A percentile compares a stretch with the other conserved stretches of the same genome.
Evolutionary conservation across 2,113 vertebrate genomes (phyloP).

Genomic region (Pollachius pollachius): DNA sequence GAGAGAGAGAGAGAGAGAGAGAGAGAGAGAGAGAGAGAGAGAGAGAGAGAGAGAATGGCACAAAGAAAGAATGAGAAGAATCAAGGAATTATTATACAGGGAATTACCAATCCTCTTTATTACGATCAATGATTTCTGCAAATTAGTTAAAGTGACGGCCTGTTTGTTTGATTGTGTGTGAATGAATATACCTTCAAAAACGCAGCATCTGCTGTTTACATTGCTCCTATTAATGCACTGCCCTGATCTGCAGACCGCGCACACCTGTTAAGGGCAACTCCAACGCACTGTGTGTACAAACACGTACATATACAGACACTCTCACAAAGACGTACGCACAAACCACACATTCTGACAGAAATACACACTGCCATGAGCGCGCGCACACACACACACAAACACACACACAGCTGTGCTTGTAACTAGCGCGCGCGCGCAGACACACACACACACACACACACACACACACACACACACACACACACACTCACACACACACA

Average conservation of each 20-base stretch:
- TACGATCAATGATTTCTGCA: constrained; percentile 61
- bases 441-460: constrained; percentile 6
- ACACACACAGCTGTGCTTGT: not conserved
- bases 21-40: too few species aligned
- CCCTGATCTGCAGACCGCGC: constrained; percentile 32
- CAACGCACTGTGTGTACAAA: constrained; percentile 3
- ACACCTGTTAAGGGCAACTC: constrained; percentile 42
- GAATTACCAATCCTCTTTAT: constrained; percentile 49
- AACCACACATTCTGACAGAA: too few species aligned
- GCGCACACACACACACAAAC: not conserved
- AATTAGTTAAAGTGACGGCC: constrained; percentile 40
- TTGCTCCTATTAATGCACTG: constrained; percentile 48
- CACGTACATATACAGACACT: not conserved
- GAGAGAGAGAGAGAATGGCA: not conserved
- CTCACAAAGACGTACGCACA: too few species aligned
- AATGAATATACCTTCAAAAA: constrained; percentile 51
- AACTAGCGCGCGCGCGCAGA: not conserved
- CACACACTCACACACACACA: constrained; percentile 11
- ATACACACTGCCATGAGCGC: not conserved
- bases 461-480: constrained; percentile 16
- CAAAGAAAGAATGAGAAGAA: not conserved
- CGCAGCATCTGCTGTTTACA: constrained; percentile 61
- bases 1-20: too few species aligned
- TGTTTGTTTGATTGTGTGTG: constrained; percentile 57
- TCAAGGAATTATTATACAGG: too few species aligned